Evolutionary conservation across 2,888 invertebrate species (phyloP), one percentile per base, ranked within the genome.

Genomic region (Eupithecia exiguata): DNA sequence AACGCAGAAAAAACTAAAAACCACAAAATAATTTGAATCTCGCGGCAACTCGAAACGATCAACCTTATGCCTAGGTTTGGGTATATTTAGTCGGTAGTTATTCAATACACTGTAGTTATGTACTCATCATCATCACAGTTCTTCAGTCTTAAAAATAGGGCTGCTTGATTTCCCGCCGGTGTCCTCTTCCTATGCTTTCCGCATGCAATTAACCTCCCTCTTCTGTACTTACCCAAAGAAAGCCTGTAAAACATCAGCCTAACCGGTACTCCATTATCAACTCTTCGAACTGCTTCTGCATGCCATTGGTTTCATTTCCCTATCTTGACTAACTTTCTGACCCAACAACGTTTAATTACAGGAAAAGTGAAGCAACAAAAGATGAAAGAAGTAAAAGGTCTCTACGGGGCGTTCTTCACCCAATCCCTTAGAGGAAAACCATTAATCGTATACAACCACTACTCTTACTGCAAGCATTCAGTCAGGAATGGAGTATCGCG

Each of bases 401-500:
- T 76, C 0, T 68, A 76, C 38, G 79, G 86, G 72, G 93, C 92
- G 0, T 89, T 87, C 77, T 90, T 91, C 84, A 93, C 89, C n/a
- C 88, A 91, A 72, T 94, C 94, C 0, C 81, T 92, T 1, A 82
- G 91, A 78, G 93, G 93, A 0, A 92, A 91, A 74, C 91, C 91
- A 7, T 73, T 93, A 12, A 89, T 93, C 14, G 87, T 91, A 2
- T 91, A 86, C 83, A 91, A 91, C 70, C 88, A 92, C 9, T 94
- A 92, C 75, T 90, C 93, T 0, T 94, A 91, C 79, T 93, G 93
- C 78, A 88, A 87, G 68, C 93, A 94, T 77, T 93, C 92, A 0
- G 78, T 84, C 0, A 83, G 92, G 14, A 91, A 90, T 53, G 90
- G 89, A 0, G 81, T 91, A 16, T 84, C 89, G 0, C 79, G 93